Evolutionary conservation across 2,888 invertebrate species (phyloP), one percentile per base, ranked within the genome.

Genomic region (Nowickia ferox): DNA sequence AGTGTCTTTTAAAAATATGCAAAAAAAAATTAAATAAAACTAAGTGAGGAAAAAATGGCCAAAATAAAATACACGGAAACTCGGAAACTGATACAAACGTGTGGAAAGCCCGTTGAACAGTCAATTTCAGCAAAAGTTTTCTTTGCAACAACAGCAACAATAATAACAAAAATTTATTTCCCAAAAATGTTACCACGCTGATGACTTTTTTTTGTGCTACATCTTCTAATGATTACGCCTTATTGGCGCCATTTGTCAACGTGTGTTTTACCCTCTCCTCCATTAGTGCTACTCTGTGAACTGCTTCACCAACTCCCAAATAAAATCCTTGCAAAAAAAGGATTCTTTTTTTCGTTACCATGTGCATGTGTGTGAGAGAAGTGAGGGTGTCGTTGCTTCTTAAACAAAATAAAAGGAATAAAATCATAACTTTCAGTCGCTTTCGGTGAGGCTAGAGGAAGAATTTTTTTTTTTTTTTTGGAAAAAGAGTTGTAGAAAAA

Each of bases 181-280:
- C 61, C 42, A 75, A 72, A 84, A 66, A 61, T 55, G 59, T 68
- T 69, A 74, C 57, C 66, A 81, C 44, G 65, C 11, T 69, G 79
- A 79, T 76, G 83, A 79, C 55, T 69, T 63, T 57, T 68, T 69
- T 55, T 77, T 61, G n/a, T 74, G 11, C 53, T 51, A 44, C 68
- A 75, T 66, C 77, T 81, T 17, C 77, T 72, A 78, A 72, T 76
- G 83, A 83, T 86, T 90, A 88, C 90, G 92, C 90, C 92, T 91
- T 90, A 89, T 90, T 92, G 92, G 92, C 92, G 92, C 92, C 93
- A 91, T 91, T 91, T 91, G 90, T 91, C 91, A 92, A 91, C 90
- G 92, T 90, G 86, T 86, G 86, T 63, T 85, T 63, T 68, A 53
- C 48, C 72, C 55, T 89, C 17, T 19, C 74, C 44, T 65, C 40